Evolutionary conservation across 2,888 invertebrate genomes (phyloP), one percentile per base, ranked within the genome.

Genomic region (Gonocerus acuteangulatus): DNA sequence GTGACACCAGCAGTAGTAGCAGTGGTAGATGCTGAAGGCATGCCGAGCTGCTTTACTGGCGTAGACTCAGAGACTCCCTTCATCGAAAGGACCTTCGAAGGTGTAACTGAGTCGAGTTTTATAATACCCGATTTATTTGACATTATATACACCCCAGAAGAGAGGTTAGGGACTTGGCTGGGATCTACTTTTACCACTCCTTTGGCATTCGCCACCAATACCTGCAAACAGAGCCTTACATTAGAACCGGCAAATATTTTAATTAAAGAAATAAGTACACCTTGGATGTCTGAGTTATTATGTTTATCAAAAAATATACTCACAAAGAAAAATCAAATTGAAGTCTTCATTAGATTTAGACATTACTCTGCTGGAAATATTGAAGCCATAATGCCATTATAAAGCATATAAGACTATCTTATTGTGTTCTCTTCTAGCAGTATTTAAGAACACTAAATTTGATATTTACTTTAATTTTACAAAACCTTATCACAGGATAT

Each of bases 131-230:
- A 84, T 67, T 85, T 86, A 72, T 84, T 83, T 7, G 86, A 85
- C 84, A 87, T 85, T 60, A 86, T 84, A 71, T 86, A 87, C 39
- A 87, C 67, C 21, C 71, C 71, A 6, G 71, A 70, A 11, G 69
- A 65, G 6, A 72, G 66, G 48, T 70, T 80, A 18, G 86, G 84
- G 77, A 85, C 80, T 73, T 85, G 85, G 70, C 85, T 84, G 48
- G 85, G 84, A 72, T 85, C 85, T 18, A 86, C 84, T 73, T 86
- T 82, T 62, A 86, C 84, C 56, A 86, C 84, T 13, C 86, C 85
- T 72, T 85, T 85, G 1, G 79, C 77, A 66, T 78, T 79, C 0
- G 79, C 78, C 7, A 80, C 77, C 23, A 80, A 68, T n/a, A 73
- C 70, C 66, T 71, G 70, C 16, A 61, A 23, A 45, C 13, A 13